Base-by-base conservation (phyloP, 1,140 invertebrate species). In the Zeugodacus cucurbitae region DNA sequence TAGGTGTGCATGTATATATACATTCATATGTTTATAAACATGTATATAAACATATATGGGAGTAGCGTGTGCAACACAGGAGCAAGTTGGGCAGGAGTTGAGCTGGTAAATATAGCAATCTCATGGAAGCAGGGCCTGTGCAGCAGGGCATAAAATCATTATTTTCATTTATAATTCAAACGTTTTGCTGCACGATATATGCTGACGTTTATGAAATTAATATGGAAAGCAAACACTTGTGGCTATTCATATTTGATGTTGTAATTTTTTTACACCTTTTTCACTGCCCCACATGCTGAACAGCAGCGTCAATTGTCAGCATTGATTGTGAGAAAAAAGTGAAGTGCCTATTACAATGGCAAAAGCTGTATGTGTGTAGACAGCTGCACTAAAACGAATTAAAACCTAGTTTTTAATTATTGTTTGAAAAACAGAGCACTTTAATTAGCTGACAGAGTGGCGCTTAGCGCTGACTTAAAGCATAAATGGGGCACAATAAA, bases 281-380 rank as follows among this genome's bases (percentile, higher is more conserved):
- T 37, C n/a, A n/a, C 14, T 54, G 37, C 37, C 37, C 22, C 26
- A 22, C 59, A 26, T 64, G 22, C 8, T 3, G 7, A 41, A 7
- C 3, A 20, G 59, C 64, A 70, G 5, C 14, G 10, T 70, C 10
- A 32, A 3, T 82, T 82, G 74, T 54, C 37, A n/a, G 11, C 74
- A 82, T 26, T 82, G 74, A 82, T 82, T 82, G 74, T 82, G 74
- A 48, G 74, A 82, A 82, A 48, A 82, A 82, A 48, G 3, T 54
- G 4, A 26, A 48, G n/a, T 41, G 8, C n/a, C 22, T 29, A 37
- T 54, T 48, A 37, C 10, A 26, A 82, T 48, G 41, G 74, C 41
- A n/a, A 22, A 74, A 22, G 64, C 8, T 62, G 59, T 6, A 22
- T 62, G 11, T 6, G 22, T 62, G 11, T 11, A 37, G 3, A 74